These are phyloP conservation scores for Nerophis ophidion DNA, from an alignment of 2,113 vertebrate genomes.

Conservation along the genomic window DNA sequence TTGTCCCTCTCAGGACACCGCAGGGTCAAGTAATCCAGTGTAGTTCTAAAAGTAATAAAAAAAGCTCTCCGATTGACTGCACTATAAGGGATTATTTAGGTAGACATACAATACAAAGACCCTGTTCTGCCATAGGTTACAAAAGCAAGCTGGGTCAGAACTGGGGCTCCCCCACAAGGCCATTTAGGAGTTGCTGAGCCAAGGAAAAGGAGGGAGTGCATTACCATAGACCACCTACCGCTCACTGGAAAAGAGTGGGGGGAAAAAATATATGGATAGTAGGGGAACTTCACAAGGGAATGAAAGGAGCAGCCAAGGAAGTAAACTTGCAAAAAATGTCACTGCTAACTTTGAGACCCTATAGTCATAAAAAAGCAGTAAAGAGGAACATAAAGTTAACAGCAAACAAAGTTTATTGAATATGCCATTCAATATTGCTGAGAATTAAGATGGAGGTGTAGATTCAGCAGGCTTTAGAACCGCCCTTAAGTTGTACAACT, in stretches of 20 bases:
- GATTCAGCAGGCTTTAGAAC: no score
- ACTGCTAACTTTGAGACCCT: background rate
- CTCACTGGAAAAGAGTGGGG: slow-evolving; percentile 3
- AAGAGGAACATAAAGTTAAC: no score
- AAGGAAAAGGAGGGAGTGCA: slow-evolving; percentile 9
- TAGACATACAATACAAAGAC: background rate
- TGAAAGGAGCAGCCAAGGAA: background rate
- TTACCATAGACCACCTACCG: slow-evolving; percentile 21
- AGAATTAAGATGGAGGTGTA: no score
- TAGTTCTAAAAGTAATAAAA: no score
- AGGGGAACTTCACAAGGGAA: background rate
- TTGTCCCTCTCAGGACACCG: no score
- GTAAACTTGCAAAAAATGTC: no score
- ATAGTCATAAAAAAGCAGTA: background rate
- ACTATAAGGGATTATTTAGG: background rate
- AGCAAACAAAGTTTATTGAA: background rate
- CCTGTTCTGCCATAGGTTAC: slow-evolving; percentile 7
- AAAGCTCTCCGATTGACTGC: background rate
- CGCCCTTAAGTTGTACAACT: no score
- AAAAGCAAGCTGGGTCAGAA: slow-evolving; percentile 9
- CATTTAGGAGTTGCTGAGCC: slow-evolving; percentile 19
- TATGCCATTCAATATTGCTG: no score
- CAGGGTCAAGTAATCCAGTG: no score
- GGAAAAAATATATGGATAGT: slow-evolving; percentile 11
- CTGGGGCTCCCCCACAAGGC: background rate